Base-by-base conservation (phyloP, 2,113 vertebrate species). In the Antigone vipio region DNA sequence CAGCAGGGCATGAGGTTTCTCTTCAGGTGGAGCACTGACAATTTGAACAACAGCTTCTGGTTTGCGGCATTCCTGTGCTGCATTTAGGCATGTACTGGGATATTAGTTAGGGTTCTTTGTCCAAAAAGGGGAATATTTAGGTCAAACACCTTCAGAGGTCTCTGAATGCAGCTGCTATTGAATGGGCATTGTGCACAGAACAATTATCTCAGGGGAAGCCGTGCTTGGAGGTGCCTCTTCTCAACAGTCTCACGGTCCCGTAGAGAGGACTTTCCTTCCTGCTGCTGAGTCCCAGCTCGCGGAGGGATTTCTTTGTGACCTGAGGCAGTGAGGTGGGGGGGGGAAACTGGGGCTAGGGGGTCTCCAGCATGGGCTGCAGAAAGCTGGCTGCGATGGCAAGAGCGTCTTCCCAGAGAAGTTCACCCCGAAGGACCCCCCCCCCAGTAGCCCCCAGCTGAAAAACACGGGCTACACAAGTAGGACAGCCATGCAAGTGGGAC, bases 301-400 rank as follows among this genome's bases (percentile, higher is more conserved):
- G 0, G 56, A 63, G 21, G 35, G 49, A 53, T 49, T 60, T 60
- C 19, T 64, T 18, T 40, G 52, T 40, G 45, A 62, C 34, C 12
- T 0, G 0, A 34, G 40, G 17, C 56, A 40, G 45, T 15, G 78
- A 59, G 34, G 21, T 32, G 15, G 1, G 23, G 23, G 8, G 9
- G 1, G 23, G 7, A 9, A 49, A 11, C 3, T 24, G 34, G 38
- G 49, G 35, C 49, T 58, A 38, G n/a, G 29, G 6, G 6, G 27
- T 38, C 27, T n/a, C 58, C 14, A 7, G 1, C 8, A 38, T 5
- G 8, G 18, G 53, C 49, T 76, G 27, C 16, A 15, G 83, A 27
- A 68, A 60, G 24, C n/a, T 27, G 45, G 26, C n/a, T 71, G 63
- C 56, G 29, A 13, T 64, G 38, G 24, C 11, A 40, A 64, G 20